Conservation (phyloP, 2,888 invertebrate genomes). For the Ormyrus pomaceus region DNA sequence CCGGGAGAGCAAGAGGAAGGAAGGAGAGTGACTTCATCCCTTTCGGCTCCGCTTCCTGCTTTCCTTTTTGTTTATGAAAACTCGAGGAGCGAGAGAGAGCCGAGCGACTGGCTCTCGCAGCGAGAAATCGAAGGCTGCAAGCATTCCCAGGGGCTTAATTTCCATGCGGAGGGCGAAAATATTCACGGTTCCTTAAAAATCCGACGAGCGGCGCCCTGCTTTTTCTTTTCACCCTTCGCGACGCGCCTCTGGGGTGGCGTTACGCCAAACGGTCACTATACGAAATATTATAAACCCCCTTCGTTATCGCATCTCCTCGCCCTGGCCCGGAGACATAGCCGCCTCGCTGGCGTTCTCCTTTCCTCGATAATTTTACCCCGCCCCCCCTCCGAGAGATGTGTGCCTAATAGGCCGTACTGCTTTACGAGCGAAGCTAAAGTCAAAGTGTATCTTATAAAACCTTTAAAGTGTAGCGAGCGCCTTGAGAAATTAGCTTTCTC, state of each 20-base stretch:
- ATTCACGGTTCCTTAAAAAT: conserved; percentile 74
- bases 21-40: conserved; percentile 40
- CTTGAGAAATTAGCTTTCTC: too few relatives aligned
- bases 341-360: conserved; percentile 18
- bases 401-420: background rate
- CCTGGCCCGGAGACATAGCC: conserved; percentile 33
- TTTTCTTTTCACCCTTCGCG: conserved; percentile 61
- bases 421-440: conserved; percentile 26
- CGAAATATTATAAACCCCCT: conserved; percentile 65
- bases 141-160: conserved; percentile 72
- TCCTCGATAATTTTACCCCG: conserved; percentile 39
- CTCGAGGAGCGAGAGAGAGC: background rate
- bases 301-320: conserved; percentile 40
- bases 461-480: too few relatives aligned
- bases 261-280: conserved; percentile 70
- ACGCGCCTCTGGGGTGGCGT: conserved; percentile 68
- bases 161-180: conserved; percentile 67
- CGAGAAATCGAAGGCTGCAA: conserved; percentile 52
- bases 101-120: background rate
- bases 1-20: conserved; percentile 19
- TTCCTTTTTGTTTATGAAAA: conserved; percentile 46
- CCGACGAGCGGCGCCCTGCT: conserved; percentile 63
- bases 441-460: background rate
- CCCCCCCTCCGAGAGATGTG: background rate
- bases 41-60: conserved; percentile 25